Base-by-base conservation (phyloP, 2,797 vertebrate species). In the Peromyscus attwateri region DNA sequence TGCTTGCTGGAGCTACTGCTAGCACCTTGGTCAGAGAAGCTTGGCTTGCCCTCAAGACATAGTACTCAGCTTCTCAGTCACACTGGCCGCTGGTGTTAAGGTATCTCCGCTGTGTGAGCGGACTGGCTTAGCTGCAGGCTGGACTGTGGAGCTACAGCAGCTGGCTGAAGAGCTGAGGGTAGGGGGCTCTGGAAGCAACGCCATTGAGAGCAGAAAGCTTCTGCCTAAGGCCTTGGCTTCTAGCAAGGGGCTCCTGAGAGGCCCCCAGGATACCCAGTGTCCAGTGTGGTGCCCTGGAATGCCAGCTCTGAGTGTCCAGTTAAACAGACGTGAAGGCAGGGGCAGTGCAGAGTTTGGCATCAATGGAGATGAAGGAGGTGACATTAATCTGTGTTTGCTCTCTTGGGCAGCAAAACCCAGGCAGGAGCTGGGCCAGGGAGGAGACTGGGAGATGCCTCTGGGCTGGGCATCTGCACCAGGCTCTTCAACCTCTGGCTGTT, bases 81-180 rank as follows among this genome's bases (percentile, higher is more conserved):
- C 37, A 37, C 8, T 0, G 29, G 62, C 34, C 21, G 46, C 16
- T 43, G 43, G 43, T 8, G 6, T 37, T 0, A 3, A 75, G 29
- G 49, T 46, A 8, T 2, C 7, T 40, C 6, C 43, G 40, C 4
- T 40, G 64, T n/a, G 13, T 3, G 14, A 68, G 13, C 0, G 0
- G 81, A 82, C 73, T 37, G 55, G 73, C 3, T 80, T 37, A 17
- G 40, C 60, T 27, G 21, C 5, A 16, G 83, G 66, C 17, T 19
- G 43, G 34, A 19, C 25, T 2, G 76, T n/a, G 64, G 34, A 37
- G 82, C 70, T 0, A 11, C 55, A 13, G 55, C 1, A 43, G 77
- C 88, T 0, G 3, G 19, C 0, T 77, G 57, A 49, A 77, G 73
- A 1, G n/a, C 1, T 7, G 46, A 60, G 68, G 37, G 46, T 19